These are phyloP conservation scores for Chloroceryle amazona DNA, from an alignment of 2,797 vertebrate species.

Conservation along the genomic window DNA sequence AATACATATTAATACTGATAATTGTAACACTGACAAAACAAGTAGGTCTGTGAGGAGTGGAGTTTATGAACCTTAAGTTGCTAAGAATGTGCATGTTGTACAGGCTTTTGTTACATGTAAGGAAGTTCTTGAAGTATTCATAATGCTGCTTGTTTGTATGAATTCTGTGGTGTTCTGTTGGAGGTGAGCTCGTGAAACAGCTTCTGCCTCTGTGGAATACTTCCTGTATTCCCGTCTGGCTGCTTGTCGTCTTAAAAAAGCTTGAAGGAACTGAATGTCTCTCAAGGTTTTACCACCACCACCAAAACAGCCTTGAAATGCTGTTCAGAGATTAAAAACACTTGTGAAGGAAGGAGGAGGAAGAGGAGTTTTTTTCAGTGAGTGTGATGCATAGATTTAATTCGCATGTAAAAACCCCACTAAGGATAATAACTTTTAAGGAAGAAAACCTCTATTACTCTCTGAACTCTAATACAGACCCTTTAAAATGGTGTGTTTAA, in stretches of 20 bases:
- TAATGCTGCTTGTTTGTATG: rapidly evolving
- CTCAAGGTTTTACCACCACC: neutral
- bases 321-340: neutral
- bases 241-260: neutral
- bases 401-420: neutral
- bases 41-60: neutral
- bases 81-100: neutral
- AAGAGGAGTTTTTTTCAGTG: neutral
- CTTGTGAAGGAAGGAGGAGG: neutral
- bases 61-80: neutral
- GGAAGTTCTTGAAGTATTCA: neutral
- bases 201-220: neutral
- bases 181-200: neutral
- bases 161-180: neutral
- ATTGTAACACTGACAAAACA: neutral
- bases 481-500: neutral
- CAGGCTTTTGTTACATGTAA: neutral
- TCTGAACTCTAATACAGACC: neutral
- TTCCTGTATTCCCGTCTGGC: neutral
- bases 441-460: neutral
- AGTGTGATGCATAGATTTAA: neutral
- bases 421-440: neutral
- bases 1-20: neutral
- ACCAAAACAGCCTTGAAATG: neutral
- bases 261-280: neutral